Evolutionary conservation across 2,113 vertebrate species (phyloP).

Genomic region (Poicephalus gulielmi): DNA sequence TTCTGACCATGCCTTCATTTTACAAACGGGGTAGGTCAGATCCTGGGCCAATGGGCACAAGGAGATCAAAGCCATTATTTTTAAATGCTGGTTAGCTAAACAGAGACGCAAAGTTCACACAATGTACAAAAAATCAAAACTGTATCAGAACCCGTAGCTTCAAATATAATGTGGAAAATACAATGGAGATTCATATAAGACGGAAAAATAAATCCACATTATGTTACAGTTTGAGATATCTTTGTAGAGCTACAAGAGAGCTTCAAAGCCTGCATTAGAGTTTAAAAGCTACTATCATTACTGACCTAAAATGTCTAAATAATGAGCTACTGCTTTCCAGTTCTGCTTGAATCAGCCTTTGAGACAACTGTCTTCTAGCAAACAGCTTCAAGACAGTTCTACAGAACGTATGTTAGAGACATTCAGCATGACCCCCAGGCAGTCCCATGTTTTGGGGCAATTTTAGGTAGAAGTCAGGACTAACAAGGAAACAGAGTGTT

Average conservation of each 20-base stretch:
- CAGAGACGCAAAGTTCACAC: not conserved
- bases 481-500: not conserved
- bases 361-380: not conserved
- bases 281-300: not conserved
- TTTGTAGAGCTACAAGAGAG: not conserved
- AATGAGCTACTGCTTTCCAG: not conserved
- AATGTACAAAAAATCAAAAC: not conserved
- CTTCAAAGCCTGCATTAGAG: not conserved
- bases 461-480: not conserved
- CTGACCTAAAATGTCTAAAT: not conserved
- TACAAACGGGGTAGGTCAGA: not conserved
- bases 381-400: not conserved
- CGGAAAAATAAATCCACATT: not conserved
- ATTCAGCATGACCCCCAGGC: fast-evolving
- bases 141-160: not conserved
- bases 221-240: not conserved
- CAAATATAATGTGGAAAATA: not conserved
- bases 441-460: not conserved
- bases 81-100: not conserved
- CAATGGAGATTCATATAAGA: not conserved
- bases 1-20: not conserved
- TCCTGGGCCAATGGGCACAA: not conserved
- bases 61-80: not conserved
- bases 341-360: not conserved
- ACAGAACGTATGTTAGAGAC: not conserved